Conservation (phyloP, 2,888 invertebrate species). For the Allophyes oxyacanthae region DNA sequence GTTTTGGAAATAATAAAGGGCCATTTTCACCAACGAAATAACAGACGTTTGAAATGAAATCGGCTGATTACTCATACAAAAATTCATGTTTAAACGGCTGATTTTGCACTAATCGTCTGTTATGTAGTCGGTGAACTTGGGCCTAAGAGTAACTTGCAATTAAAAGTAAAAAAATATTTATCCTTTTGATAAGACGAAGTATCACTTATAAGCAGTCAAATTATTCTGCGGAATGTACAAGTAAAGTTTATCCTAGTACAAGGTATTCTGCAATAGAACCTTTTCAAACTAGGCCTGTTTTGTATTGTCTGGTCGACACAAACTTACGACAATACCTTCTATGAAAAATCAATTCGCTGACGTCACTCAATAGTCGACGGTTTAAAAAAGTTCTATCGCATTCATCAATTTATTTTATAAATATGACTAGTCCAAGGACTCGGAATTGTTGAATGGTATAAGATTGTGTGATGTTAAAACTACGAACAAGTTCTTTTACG, state of each 20-base stretch:
- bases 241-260: slow-evolving; percentile 19
- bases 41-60: too few species aligned
- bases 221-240: slow-evolving; percentile 9
- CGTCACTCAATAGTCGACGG: slow-evolving; percentile 33
- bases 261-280: slow-evolving; percentile 19
- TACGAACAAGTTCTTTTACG: too few species aligned
- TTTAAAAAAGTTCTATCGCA: slow-evolving; percentile 29
- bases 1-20: too few species aligned
- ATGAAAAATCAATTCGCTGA: slow-evolving; percentile 42
- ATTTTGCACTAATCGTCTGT: too few species aligned
- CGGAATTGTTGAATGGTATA: slow-evolving; percentile 7
- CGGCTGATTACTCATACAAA: too few species aligned
- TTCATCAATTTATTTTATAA: slow-evolving; percentile 10
- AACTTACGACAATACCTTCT: slow-evolving; percentile 20
- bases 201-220: slow-evolving; percentile 6
- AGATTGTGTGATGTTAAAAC: slow-evolving; percentile 1
- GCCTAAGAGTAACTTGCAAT: too few species aligned
- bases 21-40: too few species aligned
- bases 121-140: too few species aligned
- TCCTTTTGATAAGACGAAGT: not conserved
- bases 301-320: slow-evolving; percentile 20
- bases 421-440: slow-evolving; percentile 7
- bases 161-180: too few species aligned
- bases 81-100: too few species aligned
- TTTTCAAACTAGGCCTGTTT: slow-evolving; percentile 40